Evolutionary conservation across 2,797 vertebrate species (phyloP), one percentile per base, ranked within the genome.

Genomic region (Anableps anableps): DNA sequence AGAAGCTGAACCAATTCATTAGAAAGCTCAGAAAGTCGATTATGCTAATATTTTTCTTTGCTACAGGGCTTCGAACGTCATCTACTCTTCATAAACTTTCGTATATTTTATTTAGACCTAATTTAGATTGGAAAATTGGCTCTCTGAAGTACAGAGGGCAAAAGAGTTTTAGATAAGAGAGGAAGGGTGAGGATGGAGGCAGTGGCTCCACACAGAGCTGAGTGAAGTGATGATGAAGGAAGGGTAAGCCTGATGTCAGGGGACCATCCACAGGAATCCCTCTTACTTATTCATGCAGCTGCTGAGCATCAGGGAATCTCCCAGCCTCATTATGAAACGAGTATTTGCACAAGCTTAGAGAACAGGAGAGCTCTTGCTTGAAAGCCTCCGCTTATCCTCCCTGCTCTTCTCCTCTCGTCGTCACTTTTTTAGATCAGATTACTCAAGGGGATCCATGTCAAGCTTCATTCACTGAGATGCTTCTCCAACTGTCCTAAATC

Each of bases 11-110:
- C 88, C 79, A 88, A 93, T 93, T 95, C 92, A 95, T 95, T 94
- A 94, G 81, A 85, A 88, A 81, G 82, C 88, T 91, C 88, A 92
- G 91, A 94, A 95, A 95, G 92, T 94, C 91, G 94, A 93, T 95
- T 94, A 95, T 94, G 92, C 48, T 93, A 94, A 95, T 94, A 75
- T 85, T 77, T 89, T 64, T 64, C 79, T 90, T 91, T 88, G 89
- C 93, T 85, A 75, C 76, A 74, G 87, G 91, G 90, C 86, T 73
- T 78, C 55, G 80, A 80, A 89, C 82, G 81, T 90, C 88, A 80
- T 88, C 89, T 84, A 83, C 83, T 75, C 66, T 85, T 75, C 29
- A 55, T 75, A 79, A 86, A 62, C 80, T 75, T 79, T 72, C 80
- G 51, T 91, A 92, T 92, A 79, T 94, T 93, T 94, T 88, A 92